These are phyloP conservation scores for Chrysolina haemoptera DNA, from an alignment of 2,888 invertebrate genomes.

Conservation along the genomic window DNA sequence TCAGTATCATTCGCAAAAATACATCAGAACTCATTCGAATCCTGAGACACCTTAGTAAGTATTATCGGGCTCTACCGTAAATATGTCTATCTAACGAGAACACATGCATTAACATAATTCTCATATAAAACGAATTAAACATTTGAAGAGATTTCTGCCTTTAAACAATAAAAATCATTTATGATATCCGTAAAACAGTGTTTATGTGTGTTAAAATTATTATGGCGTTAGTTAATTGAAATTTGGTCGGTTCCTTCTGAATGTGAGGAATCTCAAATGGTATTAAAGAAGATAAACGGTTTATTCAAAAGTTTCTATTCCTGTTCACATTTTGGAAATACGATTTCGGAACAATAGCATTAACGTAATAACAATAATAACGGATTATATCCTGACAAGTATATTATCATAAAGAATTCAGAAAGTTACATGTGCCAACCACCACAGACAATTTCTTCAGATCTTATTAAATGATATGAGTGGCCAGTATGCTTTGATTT, in stretches of 20 bases:
- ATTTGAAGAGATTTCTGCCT: constrained; percentile 5
- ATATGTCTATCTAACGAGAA: constrained; percentile 15
- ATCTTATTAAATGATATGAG: no score
- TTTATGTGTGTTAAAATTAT: constrained; percentile 2
- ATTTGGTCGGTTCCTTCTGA: neutral
- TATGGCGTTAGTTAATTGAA: constrained; percentile 10
- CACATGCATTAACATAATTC: constrained; percentile 29
- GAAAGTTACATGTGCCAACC: no score
- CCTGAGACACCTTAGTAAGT: neutral
- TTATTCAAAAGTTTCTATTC: neutral
- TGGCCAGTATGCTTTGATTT: no score
- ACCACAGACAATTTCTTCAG: no score
- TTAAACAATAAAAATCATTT: neutral
- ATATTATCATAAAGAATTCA: no score
- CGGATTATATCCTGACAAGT: no score
- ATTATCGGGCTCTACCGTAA: constrained; percentile 8
- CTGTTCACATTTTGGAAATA: no score
- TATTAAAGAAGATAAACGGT: neutral
- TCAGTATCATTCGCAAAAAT: no score
- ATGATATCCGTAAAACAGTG: neutral
- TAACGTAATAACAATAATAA: no score
- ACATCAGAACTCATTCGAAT: no score
- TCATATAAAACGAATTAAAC: constrained; percentile 29
- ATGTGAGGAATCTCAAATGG: neutral
- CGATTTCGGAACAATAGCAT: no score